Evolutionary conservation across 1,140 invertebrate species (phyloP), one percentile per base, ranked within the genome.

Genomic region (Sinonovacula constricta): DNA sequence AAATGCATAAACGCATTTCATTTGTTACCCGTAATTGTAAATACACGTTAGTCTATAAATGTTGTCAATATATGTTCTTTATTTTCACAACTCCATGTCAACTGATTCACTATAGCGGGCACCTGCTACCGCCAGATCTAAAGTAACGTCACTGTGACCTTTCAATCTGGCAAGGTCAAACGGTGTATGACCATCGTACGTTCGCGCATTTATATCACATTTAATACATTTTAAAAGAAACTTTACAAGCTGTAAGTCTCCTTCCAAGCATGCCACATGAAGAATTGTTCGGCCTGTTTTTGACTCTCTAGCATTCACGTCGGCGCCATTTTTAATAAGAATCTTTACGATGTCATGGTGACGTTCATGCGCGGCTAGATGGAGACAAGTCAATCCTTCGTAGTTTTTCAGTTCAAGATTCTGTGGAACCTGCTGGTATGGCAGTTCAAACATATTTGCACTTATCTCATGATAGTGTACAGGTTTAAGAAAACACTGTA

Each of bases 401-500:
- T 95, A 95, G 88, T 96, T 96, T 87, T 93, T 93, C 85, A 95
- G 93, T 82, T 96, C 94, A 22, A 96, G 90, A 81, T 87, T 72
- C 49, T 85, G 83, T 5, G 84, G 83, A 57, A 85, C 54, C 89
- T 87, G 94, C 93, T 10, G 91, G 86, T 10, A 90, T 83, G 30
- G 92, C 88, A 86, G 31, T 24, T 75, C 66, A 49, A 86, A 82
- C 59, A 60, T 45, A 45, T 82, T 80, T 49, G 72, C 53, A 0
- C 59, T 49, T 10, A 83, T 74, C 63, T 87, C 85, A 24, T 74
- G 54, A 31, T 84, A 81, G 15, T 59, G 54, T 2, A 95, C 89
- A 0, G 94, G 93, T 45, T 93, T 92, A 0, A 94, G 93, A 1
- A 96, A 91, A 3, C 94, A 93, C 53, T 91, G 92, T 0, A 94